Base-by-base conservation (phyloP, 2,113 vertebrate genomes). In the Neolamprologus ventralis region DNA sequence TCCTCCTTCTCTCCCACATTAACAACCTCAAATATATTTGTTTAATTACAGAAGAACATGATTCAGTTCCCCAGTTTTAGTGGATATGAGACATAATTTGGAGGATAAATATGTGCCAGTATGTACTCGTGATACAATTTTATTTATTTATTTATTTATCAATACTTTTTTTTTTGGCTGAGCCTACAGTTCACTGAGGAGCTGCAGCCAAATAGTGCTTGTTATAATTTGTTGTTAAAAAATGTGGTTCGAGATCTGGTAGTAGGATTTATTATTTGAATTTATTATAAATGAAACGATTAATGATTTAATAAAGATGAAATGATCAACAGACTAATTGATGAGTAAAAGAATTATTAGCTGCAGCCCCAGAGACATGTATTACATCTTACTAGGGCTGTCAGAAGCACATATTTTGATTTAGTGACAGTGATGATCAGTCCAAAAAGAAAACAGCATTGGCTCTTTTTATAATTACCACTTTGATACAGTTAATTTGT, bases 11-110 rank as follows among this genome's bases (percentile, higher is more conserved):
- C 58, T 80, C 45, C 45, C 49, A 87, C 68, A 86, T 87, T 53
- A 84, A 92, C 82, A 82, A 89, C 78, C 63, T 49, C 35, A 58
- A 78, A 65, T 80, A 88, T 85, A 87, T 90, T 92, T 89, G 86
- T 81, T 82, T 54, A 85, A 88, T 83, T 45, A 68, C 57, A 87
- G 57, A 80, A 87, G 5, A 31, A 31, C 10, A 49, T 13, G 9
- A 31, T 78, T 78, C 71, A 78, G 2, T 49, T 78, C 16, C 16
- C 31, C 42, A 78, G 23, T 31, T 16, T 60, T 85, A 51, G 85
- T 28, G 9, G 19, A 82, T 91, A 92, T 91, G 82, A 80, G 51
- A 81, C 73, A 92, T 90, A 26, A 90, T 93, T 92, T 92, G 71
- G 58, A 82, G 28, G 49, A 16, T 58, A 42, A 14, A 31, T 75